Percentiles rank a stretch among this genome's conserved stretches.
Conservation (phyloP, 2,888 invertebrate genomes). For the Metallyticus violacea region DNA sequence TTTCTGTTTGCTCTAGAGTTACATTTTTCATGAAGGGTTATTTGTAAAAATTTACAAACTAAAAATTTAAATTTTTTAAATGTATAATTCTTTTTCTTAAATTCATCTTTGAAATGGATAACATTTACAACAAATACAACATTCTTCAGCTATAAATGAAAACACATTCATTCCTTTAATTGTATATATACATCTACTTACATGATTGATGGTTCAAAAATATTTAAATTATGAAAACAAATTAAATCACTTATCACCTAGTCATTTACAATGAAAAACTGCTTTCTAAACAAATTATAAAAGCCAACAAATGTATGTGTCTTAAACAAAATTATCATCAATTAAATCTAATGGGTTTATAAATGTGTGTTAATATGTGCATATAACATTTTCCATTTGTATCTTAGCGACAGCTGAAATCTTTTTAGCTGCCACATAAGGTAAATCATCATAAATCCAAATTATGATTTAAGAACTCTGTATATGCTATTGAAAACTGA, state of each 20-base stretch:
- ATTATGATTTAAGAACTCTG: too few relatives aligned
- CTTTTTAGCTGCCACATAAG: too few relatives aligned
- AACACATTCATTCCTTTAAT: neutral
- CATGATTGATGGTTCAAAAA: neutral
- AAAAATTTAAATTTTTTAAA: too few relatives aligned
- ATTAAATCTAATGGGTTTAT: neutral
- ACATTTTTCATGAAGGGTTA: too few relatives aligned
- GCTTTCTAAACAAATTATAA: neutral
- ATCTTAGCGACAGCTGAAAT: too few relatives aligned
- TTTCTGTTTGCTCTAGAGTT: too few relatives aligned
- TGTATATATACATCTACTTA: neutral
- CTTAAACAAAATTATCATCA: neutral
- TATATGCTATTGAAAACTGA: too few relatives aligned
- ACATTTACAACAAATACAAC: constrained; percentile 10
- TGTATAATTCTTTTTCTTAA: neutral
- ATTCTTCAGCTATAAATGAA: neutral
- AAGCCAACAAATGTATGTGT: neutral
- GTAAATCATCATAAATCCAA: too few relatives aligned
- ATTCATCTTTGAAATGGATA: neutral
- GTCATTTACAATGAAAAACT: neutral
- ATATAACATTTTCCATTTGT: too few relatives aligned
- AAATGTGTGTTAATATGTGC: too few relatives aligned
- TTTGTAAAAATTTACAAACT: too few relatives aligned
- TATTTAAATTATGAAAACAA: neutral
- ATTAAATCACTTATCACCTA: neutral